Evolutionary conservation across 2,888 invertebrate species (phyloP).

Genomic region (Erpobdella octoculata): DNA sequence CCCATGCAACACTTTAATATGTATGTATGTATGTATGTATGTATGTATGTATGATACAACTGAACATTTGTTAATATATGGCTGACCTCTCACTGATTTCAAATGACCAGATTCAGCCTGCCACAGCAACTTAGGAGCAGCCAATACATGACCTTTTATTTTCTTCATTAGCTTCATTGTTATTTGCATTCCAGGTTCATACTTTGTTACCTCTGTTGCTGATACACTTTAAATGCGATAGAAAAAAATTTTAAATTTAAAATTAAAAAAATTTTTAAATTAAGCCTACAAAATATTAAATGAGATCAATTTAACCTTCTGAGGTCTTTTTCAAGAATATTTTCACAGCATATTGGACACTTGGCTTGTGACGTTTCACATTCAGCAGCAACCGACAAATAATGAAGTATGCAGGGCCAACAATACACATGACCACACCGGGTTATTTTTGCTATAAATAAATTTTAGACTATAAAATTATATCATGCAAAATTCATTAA

Average conservation of each 20-base stretch:
- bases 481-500: background rate
- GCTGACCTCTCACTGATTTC: slow-evolving; percentile 11
- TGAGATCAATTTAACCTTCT: slow-evolving; percentile 62
- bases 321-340: slow-evolving; percentile 70
- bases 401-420: slow-evolving; percentile 89
- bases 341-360: slow-evolving; percentile 86
- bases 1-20: too few relatives aligned
- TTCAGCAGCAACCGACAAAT: slow-evolving; percentile 69
- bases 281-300: background rate
- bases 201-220: background rate
- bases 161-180: slow-evolving; percentile 29
- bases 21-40: too few relatives aligned
- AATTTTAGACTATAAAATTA: background rate
- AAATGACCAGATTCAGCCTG: background rate
- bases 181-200: slow-evolving; percentile 11
- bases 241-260: too few relatives aligned
- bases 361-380: too few relatives aligned
- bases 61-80: too few relatives aligned
- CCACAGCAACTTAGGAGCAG: slow-evolving; percentile 13
- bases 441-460: slow-evolving; percentile 68
- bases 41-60: too few relatives aligned
- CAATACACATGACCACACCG: slow-evolving; percentile 91
- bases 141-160: slow-evolving; percentile 2
- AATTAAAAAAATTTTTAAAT: too few relatives aligned
- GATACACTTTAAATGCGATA: background rate